Evolutionary conservation across 2,797 vertebrate species (phyloP), one percentile per base, ranked within the genome.

Genomic region (Diglossa cyanea): DNA sequence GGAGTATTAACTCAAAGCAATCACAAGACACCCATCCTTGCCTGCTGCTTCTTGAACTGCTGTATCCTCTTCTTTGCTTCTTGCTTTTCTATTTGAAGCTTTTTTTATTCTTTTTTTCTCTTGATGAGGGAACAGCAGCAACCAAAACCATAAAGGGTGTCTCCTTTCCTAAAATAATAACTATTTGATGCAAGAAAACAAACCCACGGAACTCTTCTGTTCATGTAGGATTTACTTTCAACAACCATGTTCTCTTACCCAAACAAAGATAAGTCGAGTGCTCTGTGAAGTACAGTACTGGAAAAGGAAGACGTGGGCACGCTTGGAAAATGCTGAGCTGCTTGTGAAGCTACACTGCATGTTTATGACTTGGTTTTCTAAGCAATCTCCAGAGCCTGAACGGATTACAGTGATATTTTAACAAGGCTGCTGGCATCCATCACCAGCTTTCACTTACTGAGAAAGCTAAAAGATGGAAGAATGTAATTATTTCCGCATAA

Each of bases 1-100:
- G 96, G 96, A 97, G 62, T 68, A 88, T 96, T 96, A 97, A 91
- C 90, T 97, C 96, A 94, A 95, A 96, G 96, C 93, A 95, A 95
- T 95, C 96, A 89, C 40, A 51, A 94, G 95, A 95, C 93, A 94
- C 95, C 94, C 92, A 63, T 47, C 20, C 37, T 87, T 91, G 86
- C 94, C 93, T 89, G 96, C 93, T 94, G 95, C 86, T 77, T 87
- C 81, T 91, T 88, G 63, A 53, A 25, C 85, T 72, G 68, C 66
- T 85, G 25, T 77, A 73, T 72, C 66, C 71, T 77, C 57, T 58
- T 85, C 90, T 80, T 90, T 91, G 68, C 79, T 86, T 74, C 62
- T 45, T 85, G 82, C 44, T 83, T 95, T 78, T 78, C 63, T 78
- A 20, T 85, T 53, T 86, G 76, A 89, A 92, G 92, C 31, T 65